Evolutionary conservation across 2,888 invertebrate species (phyloP).

Genomic region (Odontomyia ornata): DNA sequence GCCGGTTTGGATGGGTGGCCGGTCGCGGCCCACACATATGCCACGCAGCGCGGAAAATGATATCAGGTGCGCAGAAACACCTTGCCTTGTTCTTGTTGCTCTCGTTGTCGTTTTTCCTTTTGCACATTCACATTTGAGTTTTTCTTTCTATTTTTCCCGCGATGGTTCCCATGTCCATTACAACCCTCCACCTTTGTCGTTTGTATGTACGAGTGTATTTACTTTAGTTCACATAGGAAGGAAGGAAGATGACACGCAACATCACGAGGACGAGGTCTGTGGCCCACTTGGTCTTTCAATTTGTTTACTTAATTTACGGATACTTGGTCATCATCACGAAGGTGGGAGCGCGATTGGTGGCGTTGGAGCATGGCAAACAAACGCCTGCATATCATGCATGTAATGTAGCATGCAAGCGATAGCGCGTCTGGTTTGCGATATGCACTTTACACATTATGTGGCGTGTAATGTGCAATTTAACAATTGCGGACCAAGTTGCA

Average conservation of each 20-base stretch:
- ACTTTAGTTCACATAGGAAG: not conserved
- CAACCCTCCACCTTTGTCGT: not conserved
- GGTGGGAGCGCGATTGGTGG: not conserved
- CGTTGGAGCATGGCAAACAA: not conserved
- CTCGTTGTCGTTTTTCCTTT: not conserved
- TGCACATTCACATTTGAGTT: not conserved
- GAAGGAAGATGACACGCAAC: slow-evolving; percentile 31
- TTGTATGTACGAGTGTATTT: too few relatives aligned
- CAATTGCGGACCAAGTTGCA: not conserved
- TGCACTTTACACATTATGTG: not conserved
- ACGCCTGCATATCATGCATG: too few relatives aligned
- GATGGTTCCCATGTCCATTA: not conserved
- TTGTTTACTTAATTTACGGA: slow-evolving; percentile 9
- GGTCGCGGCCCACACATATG: slow-evolving; percentile 8
- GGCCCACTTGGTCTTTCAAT: slow-evolving; percentile 2
- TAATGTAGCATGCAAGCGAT: not conserved
- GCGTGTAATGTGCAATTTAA: not conserved
- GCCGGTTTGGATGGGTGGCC: not conserved
- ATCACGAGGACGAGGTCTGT: slow-evolving; percentile 13
- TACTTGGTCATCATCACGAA: not conserved
- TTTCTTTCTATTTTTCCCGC: not conserved
- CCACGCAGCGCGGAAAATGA: slow-evolving; percentile 4
- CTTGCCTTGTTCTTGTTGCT: not conserved
- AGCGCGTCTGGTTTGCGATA: not conserved
- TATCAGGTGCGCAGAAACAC: slow-evolving; percentile 43